These are phyloP conservation scores for Calephelis virginiensis DNA, from an alignment of 1,140 invertebrate species.

Conservation along the genomic window DNA sequence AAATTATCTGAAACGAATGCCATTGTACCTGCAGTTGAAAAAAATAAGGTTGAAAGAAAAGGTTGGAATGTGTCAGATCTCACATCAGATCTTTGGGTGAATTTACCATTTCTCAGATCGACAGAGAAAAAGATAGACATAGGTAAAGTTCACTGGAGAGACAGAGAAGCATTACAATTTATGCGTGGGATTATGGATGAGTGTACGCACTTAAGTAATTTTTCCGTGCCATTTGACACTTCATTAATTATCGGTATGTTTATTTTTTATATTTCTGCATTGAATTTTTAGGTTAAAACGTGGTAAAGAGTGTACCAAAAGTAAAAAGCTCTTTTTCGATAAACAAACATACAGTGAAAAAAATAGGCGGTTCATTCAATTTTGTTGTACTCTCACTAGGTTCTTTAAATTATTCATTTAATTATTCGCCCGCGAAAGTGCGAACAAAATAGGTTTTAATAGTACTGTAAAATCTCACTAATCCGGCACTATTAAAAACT, in stretches of 20 bases:
- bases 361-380: too few species aligned
- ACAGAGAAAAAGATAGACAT: slow-evolving; percentile 75
- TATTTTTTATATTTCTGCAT: slow-evolving; percentile 5
- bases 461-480: too few species aligned
- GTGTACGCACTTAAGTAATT: slow-evolving; percentile 97
- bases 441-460: too few species aligned
- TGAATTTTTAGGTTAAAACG: too few species aligned
- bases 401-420: too few species aligned
- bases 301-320: background rate
- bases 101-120: slow-evolving; percentile 58
- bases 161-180: slow-evolving; percentile 91
- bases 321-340: too few species aligned
- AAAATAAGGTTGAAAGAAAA: slow-evolving; percentile 44
- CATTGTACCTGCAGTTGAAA: slow-evolving; percentile 13
- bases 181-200: slow-evolving; percentile 99
- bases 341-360: too few species aligned
- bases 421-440: too few species aligned
- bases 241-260: slow-evolving; percentile 86
- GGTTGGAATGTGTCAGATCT: slow-evolving; percentile 65
- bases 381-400: too few species aligned
- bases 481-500: too few species aligned
- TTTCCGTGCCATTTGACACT: slow-evolving; percentile 90
- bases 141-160: slow-evolving; percentile 80
- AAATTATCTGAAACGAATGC: background rate
- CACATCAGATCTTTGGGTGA: slow-evolving; percentile 59